A percentile compares a stretch with the other conserved stretches of the same genome.
These are phyloP conservation scores for Eueremaeus valkanovi DNA, from an alignment of 2,888 invertebrate genomes.

Conservation along the genomic window DNA sequence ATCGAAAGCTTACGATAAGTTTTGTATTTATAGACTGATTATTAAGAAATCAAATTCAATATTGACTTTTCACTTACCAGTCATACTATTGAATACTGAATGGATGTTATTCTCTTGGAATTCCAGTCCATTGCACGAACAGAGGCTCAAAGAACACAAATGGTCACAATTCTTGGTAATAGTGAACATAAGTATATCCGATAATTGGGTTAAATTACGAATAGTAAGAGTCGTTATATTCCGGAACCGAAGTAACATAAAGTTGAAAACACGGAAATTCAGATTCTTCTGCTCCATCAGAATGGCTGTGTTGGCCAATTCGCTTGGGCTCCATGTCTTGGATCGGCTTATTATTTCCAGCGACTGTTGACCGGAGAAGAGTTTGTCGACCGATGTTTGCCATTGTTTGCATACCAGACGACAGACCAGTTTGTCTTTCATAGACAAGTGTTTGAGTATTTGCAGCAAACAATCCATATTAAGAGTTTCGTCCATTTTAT, in stretches of 20 bases:
- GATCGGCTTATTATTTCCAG: conserved; percentile 1
- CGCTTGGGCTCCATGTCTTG: neutral
- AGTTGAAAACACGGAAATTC: conserved; percentile 11
- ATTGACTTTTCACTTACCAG: neutral
- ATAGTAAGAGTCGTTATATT: conserved; percentile 28
- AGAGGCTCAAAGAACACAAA: neutral
- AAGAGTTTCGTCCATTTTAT: neutral
- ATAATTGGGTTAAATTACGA: conserved; percentile 24
- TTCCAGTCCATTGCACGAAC: conserved; percentile 10
- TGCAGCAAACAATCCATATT: conserved; percentile 36
- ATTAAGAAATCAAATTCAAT: neutral
- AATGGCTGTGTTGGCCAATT: conserved; percentile 12
- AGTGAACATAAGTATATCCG: conserved; percentile 32
- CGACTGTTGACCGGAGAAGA: conserved; percentile 35
- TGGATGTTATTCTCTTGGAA: conserved; percentile 24
- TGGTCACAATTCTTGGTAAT: conserved; percentile 7
- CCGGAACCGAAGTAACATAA: conserved; percentile 23
- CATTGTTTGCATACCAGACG: conserved; percentile 38
- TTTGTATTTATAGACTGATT: too few species aligned
- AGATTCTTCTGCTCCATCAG: conserved; percentile 8
- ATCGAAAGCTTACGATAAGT: too few species aligned
- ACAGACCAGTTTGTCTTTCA: conserved; percentile 36
- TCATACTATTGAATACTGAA: conserved; percentile 22
- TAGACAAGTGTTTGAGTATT: conserved; percentile 31
- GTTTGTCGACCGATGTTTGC: conserved; percentile 14